Evolutionary conservation across 2,113 vertebrate species (phyloP).

Genomic region (Neofelis nebulosa): DNA sequence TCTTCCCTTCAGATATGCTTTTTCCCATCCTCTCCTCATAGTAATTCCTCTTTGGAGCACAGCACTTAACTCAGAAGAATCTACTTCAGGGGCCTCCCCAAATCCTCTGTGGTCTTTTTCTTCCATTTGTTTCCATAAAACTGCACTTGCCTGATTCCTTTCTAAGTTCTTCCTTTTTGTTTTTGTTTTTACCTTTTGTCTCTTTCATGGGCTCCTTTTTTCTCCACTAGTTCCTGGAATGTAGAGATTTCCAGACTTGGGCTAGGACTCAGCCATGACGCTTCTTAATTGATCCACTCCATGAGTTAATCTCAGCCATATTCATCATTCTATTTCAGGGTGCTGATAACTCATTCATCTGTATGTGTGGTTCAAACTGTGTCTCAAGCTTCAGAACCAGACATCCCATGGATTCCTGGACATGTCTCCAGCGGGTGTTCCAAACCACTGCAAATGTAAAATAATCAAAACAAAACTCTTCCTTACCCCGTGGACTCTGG

Average conservation of each 20-base stretch:
- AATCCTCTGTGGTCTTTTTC: background rate
- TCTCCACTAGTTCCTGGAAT: background rate
- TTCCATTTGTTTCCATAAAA: background rate
- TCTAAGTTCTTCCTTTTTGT: too few species aligned
- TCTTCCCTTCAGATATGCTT: background rate
- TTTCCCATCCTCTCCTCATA: background rate
- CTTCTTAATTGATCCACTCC: background rate
- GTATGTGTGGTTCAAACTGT: background rate
- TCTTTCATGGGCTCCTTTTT: background rate
- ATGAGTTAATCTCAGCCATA: background rate
- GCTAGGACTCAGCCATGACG: background rate
- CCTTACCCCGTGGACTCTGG: background rate
- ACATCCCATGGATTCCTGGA: background rate
- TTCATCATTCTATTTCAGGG: background rate
- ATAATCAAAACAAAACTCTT: background rate
- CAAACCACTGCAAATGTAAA: background rate
- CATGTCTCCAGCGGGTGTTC: background rate
- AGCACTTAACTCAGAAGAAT: background rate
- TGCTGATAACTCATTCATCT: background rate
- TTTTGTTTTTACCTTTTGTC: background rate
- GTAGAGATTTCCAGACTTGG: background rate
- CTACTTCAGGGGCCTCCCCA: background rate
- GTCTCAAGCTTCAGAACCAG: background rate
- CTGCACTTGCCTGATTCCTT: background rate
- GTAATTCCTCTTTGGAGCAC: background rate